Conservation (phyloP, 1,140 invertebrate genomes). For the Episyrphus balteatus region DNA sequence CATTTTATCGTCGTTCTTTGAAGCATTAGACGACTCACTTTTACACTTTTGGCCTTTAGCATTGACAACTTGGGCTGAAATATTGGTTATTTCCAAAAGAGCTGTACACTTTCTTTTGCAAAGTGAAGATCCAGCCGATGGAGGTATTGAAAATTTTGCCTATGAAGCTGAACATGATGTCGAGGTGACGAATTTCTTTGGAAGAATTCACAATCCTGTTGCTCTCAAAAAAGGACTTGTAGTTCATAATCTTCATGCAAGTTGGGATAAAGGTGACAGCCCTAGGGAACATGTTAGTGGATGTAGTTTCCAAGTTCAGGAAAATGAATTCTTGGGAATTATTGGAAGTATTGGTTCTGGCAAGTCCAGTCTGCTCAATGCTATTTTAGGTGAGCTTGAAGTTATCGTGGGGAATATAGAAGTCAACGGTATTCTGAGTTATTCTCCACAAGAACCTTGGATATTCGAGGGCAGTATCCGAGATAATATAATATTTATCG, state of each 20-base stretch:
- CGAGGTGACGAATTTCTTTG: conserved; percentile 21
- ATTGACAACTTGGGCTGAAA: conserved; percentile 45
- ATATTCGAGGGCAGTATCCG: conserved; percentile 46
- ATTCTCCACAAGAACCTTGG: conserved; percentile 70
- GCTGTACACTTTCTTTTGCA: conserved; percentile 48
- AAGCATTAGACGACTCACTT: conserved; percentile 41
- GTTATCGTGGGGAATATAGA: conserved; percentile 46
- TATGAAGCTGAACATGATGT: conserved; percentile 13
- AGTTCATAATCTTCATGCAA: conserved; percentile 35
- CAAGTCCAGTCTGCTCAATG: conserved; percentile 61
- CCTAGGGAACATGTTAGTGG: conserved; percentile 38
- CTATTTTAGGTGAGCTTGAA: conserved; percentile 62
- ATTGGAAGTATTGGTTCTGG: conserved; percentile 74
- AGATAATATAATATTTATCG: conserved; percentile 77
- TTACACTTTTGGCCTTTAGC: conserved; percentile 59
- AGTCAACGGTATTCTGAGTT: conserved; percentile 60
- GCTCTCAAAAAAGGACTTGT: conserved; percentile 39
- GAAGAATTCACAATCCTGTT: conserved; percentile 32
- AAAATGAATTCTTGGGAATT: conserved; percentile 50
- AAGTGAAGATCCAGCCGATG: conserved; percentile 25
- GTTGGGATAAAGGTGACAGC: conserved; percentile 34
- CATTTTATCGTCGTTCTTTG: conserved; percentile 40
- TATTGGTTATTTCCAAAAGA: conserved; percentile 53
- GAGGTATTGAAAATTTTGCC: conserved; percentile 20
- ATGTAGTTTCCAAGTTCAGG: conserved; percentile 37